Conservation (phyloP, 37 sponge, comb jelly and placozoan genomes). For the Mnemiopsis leidyi region DNA sequence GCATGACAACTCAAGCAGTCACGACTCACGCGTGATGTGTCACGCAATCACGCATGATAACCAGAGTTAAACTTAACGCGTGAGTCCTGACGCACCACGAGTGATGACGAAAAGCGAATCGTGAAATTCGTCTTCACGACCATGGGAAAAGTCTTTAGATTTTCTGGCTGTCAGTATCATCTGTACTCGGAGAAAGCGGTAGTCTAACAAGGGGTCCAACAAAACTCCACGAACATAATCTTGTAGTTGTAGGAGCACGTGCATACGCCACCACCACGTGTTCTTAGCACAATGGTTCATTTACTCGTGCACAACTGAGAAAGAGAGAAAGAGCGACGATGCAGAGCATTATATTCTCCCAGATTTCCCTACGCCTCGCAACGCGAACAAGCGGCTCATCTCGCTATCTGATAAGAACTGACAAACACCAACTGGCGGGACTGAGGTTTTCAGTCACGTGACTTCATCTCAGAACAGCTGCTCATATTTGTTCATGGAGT, state of each 20-base stretch:
- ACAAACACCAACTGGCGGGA: not conserved
- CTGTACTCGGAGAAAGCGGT: not conserved
- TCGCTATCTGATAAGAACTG: not conserved
- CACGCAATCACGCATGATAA: not conserved
- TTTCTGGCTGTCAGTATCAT: not conserved
- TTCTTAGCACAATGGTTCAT: not conserved
- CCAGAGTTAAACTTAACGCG: not conserved
- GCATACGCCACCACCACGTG: not conserved
- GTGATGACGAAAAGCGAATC: no score
- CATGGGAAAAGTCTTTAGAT: not conserved
- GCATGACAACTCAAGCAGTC: not conserved
- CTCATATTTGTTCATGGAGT: conserved; percentile 54
- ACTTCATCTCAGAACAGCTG: conserved; percentile 21
- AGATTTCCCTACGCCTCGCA: not conserved
- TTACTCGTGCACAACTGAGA: not conserved
- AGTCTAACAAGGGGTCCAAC: no score
- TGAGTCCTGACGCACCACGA: not conserved
- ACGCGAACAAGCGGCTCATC: no score
- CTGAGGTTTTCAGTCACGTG: not conserved
- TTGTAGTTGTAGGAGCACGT: no score
- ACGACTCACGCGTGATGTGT: not conserved
- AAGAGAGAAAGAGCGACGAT: not conserved
- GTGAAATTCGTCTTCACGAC: no score
- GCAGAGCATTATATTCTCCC: not conserved
- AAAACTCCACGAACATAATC: no score